A percentile compares a stretch with the other conserved stretches of the same genome.
These are phyloP conservation scores for Ptychoptera contaminata DNA, from an alignment of 2,888 invertebrate species.

Conservation along the genomic window DNA sequence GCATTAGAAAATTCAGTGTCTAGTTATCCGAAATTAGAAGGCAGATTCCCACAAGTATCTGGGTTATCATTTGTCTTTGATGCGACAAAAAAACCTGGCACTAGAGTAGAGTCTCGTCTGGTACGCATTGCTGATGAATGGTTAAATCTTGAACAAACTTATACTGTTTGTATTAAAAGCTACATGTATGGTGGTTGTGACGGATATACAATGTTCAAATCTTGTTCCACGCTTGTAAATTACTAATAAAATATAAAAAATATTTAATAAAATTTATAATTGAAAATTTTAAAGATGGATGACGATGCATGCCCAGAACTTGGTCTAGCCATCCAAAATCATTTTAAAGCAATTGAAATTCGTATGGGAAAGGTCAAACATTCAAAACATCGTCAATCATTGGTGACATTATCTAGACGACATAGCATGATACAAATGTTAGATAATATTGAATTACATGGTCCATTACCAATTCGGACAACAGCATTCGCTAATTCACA, in stretches of 20 bases:
- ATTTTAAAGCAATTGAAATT: constrained; percentile 75
- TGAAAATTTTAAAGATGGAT: constrained; percentile 40
- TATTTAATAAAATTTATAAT: background rate
- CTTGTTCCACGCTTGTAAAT: constrained; percentile 55
- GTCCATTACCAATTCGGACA: constrained; percentile 50
- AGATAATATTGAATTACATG: constrained; percentile 50
- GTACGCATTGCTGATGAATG: constrained; percentile 78
- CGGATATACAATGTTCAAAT: constrained; percentile 65
- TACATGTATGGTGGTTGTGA: constrained; percentile 71
- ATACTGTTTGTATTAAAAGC: constrained; percentile 66
- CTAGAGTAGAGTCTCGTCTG: constrained; percentile 51
- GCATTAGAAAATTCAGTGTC: constrained; percentile 73
- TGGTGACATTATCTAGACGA: constrained; percentile 65
- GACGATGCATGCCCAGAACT: constrained; percentile 77
- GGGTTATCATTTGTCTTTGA: constrained; percentile 65
- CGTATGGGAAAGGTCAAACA: constrained; percentile 50
- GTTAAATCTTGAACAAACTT: constrained; percentile 50
- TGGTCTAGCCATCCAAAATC: constrained; percentile 73
- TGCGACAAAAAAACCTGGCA: constrained; percentile 49
- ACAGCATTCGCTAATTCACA: constrained; percentile 16
- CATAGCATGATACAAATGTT: constrained; percentile 67
- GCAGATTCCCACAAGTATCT: constrained; percentile 72
- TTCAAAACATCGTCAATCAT: constrained; percentile 71
- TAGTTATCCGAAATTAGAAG: constrained; percentile 75
- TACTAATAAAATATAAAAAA: background rate